These are phyloP conservation scores for Rhogogaster chlorosoma DNA, from an alignment of 2,888 invertebrate species.

Conservation along the genomic window DNA sequence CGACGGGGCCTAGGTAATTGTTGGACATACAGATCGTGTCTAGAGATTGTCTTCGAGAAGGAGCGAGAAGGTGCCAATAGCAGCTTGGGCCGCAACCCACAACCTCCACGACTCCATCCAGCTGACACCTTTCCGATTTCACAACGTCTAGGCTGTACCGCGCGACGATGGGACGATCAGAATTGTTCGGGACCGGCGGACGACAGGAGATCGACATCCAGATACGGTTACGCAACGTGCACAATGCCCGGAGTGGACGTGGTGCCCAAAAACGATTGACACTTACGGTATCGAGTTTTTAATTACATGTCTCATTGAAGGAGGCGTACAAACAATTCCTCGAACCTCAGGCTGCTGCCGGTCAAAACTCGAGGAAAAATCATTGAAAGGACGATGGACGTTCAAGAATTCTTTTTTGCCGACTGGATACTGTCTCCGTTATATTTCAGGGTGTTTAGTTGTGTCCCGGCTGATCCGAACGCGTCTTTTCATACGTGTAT, in stretches of 20 bases:
- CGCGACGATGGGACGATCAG: constrained; percentile 41
- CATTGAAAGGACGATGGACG: no score
- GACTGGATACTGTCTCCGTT: background rate
- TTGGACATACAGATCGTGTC: constrained; percentile 68
- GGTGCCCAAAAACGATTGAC: constrained; percentile 37
- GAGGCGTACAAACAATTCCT: background rate
- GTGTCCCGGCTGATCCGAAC: background rate
- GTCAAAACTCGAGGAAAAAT: no score
- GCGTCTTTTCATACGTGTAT: background rate
- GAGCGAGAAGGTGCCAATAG: constrained; percentile 44
- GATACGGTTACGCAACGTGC: constrained; percentile 41
- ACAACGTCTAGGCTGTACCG: background rate
- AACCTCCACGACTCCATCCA: constrained; percentile 17
- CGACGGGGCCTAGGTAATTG: constrained; percentile 53
- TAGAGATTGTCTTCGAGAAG: constrained; percentile 63
- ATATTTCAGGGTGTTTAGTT: background rate
- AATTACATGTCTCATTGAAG: constrained; percentile 19
- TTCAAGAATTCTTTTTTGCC: no score
- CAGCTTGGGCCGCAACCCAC: background rate
- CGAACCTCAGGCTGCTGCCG: no score
- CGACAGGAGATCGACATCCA: constrained; percentile 44
- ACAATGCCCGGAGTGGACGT: constrained; percentile 21
- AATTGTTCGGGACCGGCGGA: constrained; percentile 38
- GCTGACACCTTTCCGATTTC: constrained; percentile 42
- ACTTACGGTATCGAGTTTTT: constrained; percentile 22